A percentile compares a stretch with the other conserved stretches of the same genome.
phyloP scores from a whole-genome alignment of 1,140 invertebrate species.

The Zaprionus gabonicus region DNA sequence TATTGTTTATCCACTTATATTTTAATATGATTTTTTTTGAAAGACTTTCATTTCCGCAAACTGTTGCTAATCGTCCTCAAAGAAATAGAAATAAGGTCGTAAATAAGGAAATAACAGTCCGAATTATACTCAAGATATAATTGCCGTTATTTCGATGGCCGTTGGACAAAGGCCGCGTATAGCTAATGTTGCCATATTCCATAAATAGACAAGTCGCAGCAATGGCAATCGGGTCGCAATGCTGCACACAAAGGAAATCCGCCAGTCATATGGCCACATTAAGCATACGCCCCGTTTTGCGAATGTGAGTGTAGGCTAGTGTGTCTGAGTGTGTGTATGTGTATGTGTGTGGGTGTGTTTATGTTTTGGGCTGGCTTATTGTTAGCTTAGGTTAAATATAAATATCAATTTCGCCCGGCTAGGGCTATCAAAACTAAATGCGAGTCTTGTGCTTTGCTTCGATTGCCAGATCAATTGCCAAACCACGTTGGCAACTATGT shows the following conservation, averaged over 20 bases:
- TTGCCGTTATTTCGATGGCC: not conserved
- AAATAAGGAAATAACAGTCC: not conserved
- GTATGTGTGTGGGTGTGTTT: slow-evolving; percentile 16
- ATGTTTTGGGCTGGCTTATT: slow-evolving; percentile 59
- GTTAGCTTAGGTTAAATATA: slow-evolving; percentile 78
- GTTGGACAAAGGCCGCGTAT: not conserved
- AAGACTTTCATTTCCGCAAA: not conserved
- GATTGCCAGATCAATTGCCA: slow-evolving; percentile 79
- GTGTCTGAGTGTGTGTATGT: slow-evolving; percentile 2
- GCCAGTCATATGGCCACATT: slow-evolving; percentile 66
- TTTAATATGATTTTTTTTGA: no score
- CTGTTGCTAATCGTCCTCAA: not conserved
- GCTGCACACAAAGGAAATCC: slow-evolving; percentile 66
- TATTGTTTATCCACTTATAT: no score
- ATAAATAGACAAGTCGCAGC: slow-evolving; percentile 21
- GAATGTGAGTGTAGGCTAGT: not conserved
- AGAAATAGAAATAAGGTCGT: not conserved
- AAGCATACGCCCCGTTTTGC: slow-evolving; percentile 67
- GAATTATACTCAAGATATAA: not conserved
- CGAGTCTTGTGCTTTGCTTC: slow-evolving; percentile 48
- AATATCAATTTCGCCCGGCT: slow-evolving; percentile 72
- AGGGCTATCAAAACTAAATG: slow-evolving; percentile 68
- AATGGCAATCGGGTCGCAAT: slow-evolving; percentile 21
- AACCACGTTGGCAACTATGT: slow-evolving; percentile 67
- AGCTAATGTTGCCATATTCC: not conserved